Evolutionary conservation across 2,797 vertebrate species (phyloP).

Genomic region (Sylvilagus floridanus): DNA sequence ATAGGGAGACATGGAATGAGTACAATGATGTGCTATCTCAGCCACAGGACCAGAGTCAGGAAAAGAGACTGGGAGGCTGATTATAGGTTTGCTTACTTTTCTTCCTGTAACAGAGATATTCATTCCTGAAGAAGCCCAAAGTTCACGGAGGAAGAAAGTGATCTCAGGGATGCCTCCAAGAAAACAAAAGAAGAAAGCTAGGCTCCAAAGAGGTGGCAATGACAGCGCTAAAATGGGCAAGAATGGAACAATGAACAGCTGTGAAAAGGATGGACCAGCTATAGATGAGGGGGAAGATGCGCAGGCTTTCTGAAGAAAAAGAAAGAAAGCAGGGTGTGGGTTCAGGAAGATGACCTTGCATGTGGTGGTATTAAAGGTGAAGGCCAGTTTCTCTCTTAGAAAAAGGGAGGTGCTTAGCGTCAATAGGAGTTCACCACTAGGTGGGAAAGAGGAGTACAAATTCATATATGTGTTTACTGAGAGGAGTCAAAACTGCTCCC

Average conservation of each 20-base stretch:
- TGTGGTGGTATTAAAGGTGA: constrained; percentile 37
- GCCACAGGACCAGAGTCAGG: constrained; percentile 79
- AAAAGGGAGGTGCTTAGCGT: not conserved
- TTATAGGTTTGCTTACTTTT: constrained; percentile 83
- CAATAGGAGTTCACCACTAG: not conserved
- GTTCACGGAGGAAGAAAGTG: constrained; percentile 83
- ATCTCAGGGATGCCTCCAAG: not conserved
- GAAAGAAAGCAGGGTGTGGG: not conserved
- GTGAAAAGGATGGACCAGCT: not conserved
- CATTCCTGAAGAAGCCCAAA: constrained; percentile 82
- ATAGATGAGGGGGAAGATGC: not conserved
- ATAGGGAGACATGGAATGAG: constrained; percentile 67
- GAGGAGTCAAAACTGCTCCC: constrained; percentile 55
- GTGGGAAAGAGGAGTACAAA: constrained; percentile 38
- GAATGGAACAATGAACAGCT: constrained; percentile 13
- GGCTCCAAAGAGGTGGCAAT: constrained; percentile 73
- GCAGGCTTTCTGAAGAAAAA: not conserved
- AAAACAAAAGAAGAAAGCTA: constrained; percentile 71
- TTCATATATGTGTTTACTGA: constrained; percentile 15
- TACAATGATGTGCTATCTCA: constrained; percentile 70
- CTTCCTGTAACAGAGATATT: constrained; percentile 74
- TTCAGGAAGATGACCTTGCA: not conserved
- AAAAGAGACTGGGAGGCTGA: constrained; percentile 78
- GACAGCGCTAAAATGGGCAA: not conserved
- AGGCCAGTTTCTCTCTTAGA: constrained; percentile 22